phyloP scores from a whole-genome alignment of 2,888 invertebrate genomes.

The Lycia hirtaria region DNA sequence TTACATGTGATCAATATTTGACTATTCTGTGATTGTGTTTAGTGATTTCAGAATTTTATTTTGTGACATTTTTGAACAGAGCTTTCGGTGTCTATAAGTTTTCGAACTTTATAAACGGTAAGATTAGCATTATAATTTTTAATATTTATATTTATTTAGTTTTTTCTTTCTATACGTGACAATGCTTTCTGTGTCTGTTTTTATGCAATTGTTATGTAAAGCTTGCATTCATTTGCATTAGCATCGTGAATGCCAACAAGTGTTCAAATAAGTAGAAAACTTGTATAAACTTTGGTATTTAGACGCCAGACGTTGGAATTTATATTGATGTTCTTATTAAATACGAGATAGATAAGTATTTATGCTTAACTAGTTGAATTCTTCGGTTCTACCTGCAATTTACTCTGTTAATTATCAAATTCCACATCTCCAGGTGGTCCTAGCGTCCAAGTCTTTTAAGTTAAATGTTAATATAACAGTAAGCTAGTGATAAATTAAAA shows the following conservation, averaged over 20 bases:
- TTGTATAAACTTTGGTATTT: constrained; percentile 22
- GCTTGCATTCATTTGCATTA: constrained; percentile 10
- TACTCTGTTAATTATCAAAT: too few relatives aligned
- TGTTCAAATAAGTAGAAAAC: constrained; percentile 22
- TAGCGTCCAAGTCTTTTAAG: too few relatives aligned
- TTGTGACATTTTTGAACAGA: constrained; percentile 31
- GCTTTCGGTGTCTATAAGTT: constrained; percentile 23
- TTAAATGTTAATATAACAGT: too few relatives aligned
- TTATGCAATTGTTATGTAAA: constrained; percentile 15
- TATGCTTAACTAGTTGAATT: background rate
- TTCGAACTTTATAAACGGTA: constrained; percentile 23
- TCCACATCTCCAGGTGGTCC: too few relatives aligned
- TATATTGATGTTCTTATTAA: background rate
- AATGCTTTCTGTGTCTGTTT: background rate
- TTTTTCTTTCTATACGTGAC: background rate
- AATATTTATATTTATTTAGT: background rate
- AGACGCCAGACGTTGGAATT: constrained; percentile 10
- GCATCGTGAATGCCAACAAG: constrained; percentile 20
- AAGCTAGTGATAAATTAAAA: too few relatives aligned
- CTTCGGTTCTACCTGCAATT: too few relatives aligned
- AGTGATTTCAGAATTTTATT: constrained; percentile 33
- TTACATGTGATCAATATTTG: constrained; percentile 20
- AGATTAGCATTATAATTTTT: constrained; percentile 17
- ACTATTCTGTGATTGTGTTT: constrained; percentile 31
- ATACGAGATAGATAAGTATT: background rate